phyloP scores from a whole-genome alignment of 2,797 vertebrate genomes.

The Tragelaphus oryx region DNA sequence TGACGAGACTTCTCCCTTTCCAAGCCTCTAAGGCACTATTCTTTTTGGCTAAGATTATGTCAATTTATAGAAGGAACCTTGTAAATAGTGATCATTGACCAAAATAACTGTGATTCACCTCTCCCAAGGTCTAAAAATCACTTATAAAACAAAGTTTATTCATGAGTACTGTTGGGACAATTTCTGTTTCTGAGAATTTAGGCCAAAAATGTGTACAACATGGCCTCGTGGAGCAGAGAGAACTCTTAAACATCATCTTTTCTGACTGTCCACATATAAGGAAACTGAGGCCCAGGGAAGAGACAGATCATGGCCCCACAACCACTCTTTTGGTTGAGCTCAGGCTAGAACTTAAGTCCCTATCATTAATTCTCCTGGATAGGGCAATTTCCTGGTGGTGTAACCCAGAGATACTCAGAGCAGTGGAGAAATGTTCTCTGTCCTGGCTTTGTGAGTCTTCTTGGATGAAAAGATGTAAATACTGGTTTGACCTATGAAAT shows the following conservation, averaged over 20 bases:
- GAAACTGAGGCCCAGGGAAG: background rate
- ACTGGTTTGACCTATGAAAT: conserved; percentile 2
- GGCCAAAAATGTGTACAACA: background rate
- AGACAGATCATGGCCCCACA: background rate
- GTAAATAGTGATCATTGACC: conserved; percentile 43
- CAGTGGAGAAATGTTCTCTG: background rate
- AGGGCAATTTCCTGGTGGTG: background rate
- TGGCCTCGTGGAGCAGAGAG: background rate
- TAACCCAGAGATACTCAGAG: background rate
- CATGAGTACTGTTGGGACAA: background rate
- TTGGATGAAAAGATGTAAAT: conserved; percentile 8
- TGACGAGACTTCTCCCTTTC: conserved; percentile 34
- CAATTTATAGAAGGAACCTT: conserved; percentile 11
- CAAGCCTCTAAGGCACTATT: conserved; percentile 32
- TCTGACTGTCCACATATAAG: background rate
- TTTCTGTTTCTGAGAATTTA: conserved; percentile 17
- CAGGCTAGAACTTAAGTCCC: background rate
- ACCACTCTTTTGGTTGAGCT: background rate
- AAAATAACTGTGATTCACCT: conserved; percentile 13
- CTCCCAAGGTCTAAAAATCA: conserved; percentile 15
- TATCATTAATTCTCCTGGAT: background rate
- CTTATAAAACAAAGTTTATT: background rate
- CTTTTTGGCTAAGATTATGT: conserved; percentile 20
- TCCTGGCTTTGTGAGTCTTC: background rate
- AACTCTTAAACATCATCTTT: background rate